phyloP scores from a whole-genome alignment of 2,888 invertebrate genomes.

The Petrophora chlorosata region DNA sequence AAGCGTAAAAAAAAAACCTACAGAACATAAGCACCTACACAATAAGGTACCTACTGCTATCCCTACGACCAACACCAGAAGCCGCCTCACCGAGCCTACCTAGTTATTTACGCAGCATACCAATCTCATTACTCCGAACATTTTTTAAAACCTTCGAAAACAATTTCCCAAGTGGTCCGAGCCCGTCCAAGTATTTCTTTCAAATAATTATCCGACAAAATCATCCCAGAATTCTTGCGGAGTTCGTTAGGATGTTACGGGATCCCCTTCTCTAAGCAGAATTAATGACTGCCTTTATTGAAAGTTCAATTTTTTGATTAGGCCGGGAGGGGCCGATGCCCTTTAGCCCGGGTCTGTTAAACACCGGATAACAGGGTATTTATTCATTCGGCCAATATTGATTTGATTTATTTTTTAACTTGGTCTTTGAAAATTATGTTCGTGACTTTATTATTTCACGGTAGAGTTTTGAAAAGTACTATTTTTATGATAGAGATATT shows the following conservation, averaged over 20 bases:
- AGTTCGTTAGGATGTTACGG: conserved; percentile 66
- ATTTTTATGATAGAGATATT: no score
- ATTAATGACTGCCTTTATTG: conserved; percentile 89
- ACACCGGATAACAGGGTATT: conserved; percentile 79
- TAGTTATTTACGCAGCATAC: conserved; percentile 20
- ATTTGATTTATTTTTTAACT: conserved; percentile 64
- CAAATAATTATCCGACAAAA: conserved; percentile 75
- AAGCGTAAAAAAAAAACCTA: no score
- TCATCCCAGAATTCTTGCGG: conserved; percentile 76
- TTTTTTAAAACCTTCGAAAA: conserved; percentile 50
- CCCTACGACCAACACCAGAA: no score
- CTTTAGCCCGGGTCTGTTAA: conserved; percentile 61
- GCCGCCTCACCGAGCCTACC: background rate
- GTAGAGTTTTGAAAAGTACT: no score
- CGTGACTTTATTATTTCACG: no score
- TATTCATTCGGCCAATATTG: conserved; percentile 78
- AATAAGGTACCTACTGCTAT: no score
- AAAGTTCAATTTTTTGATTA: conserved; percentile 85
- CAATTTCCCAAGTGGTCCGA: conserved; percentile 61
- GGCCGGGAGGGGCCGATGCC: conserved; percentile 53
- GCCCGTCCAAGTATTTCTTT: conserved; percentile 62
- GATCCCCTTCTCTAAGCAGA: conserved; percentile 60
- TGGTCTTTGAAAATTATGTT: conserved; percentile 21
- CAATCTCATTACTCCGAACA: conserved; percentile 36
- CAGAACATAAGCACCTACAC: no score